Conservation (phyloP, 2,113 vertebrate species). For the Leucosticte australis region DNA sequence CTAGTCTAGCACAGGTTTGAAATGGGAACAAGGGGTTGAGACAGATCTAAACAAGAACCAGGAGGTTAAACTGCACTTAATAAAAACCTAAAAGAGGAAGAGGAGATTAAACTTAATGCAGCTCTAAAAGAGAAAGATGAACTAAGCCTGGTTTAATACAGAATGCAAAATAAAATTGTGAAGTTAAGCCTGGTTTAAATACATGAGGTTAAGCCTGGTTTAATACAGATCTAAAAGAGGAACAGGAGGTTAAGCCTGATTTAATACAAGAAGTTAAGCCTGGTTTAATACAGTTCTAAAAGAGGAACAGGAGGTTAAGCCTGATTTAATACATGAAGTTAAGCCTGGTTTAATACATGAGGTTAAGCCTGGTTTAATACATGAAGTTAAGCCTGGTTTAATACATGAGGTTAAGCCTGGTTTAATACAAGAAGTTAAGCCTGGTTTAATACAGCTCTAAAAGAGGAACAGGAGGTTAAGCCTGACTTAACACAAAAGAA, state of each 20-base stretch:
- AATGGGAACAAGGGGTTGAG: not conserved
- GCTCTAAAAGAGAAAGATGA: not conserved
- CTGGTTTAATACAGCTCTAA: too few relatives aligned
- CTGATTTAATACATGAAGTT: too few relatives aligned
- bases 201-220: too few relatives aligned
- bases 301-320: too few relatives aligned
- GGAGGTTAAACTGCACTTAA: not conserved
- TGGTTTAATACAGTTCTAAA: too few relatives aligned
- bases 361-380: too few relatives aligned
- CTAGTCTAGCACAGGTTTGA: not conserved
- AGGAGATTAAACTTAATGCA: not conserved
- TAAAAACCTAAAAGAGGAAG: fast-evolving
- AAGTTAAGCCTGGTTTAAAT: not conserved
- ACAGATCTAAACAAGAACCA: fast-evolving
- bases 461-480: not conserved
- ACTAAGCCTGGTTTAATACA: too few relatives aligned
- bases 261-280: too few relatives aligned
- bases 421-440: not conserved
- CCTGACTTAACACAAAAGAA: not conserved
- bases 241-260: not conserved
- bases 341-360: too few relatives aligned
- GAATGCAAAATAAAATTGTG: too few relatives aligned
- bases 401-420: not conserved
- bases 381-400: too few relatives aligned
- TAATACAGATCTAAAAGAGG: not conserved